A percentile compares a stretch with the other conserved stretches of the same genome.
These are phyloP conservation scores for Ophiodon elongatus DNA, from an alignment of 2,113 vertebrate species.

Conservation along the genomic window DNA sequence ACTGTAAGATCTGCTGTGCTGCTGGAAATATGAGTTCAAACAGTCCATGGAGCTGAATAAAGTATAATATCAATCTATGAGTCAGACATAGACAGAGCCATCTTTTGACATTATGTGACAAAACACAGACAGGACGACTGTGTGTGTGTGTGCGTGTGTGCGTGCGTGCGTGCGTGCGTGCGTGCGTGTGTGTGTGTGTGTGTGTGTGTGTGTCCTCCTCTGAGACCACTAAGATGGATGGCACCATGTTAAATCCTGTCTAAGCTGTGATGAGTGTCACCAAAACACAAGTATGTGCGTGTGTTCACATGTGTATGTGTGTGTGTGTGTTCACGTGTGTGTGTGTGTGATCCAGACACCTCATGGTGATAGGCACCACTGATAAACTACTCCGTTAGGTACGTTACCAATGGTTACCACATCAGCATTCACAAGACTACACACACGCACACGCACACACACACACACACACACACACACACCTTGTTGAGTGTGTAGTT, in stretches of 20 bases:
- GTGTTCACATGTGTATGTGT: neutral
- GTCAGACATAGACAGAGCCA: slow-evolving; percentile 21
- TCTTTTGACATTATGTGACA: neutral
- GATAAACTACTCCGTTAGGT: slow-evolving; percentile 62
- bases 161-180: slow-evolving; percentile 35
- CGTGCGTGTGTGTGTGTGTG: slow-evolving; percentile 1
- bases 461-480: slow-evolving; percentile 13
- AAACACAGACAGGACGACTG: slow-evolving; percentile 29
- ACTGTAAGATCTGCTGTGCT: too few species aligned
- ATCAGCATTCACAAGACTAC: slow-evolving; percentile 42
- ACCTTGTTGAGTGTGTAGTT: slow-evolving; percentile 7
- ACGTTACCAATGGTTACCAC: slow-evolving; percentile 61
- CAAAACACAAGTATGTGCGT: slow-evolving; percentile 42
- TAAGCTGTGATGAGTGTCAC: slow-evolving; percentile 72
- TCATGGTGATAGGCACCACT: slow-evolving; percentile 47
- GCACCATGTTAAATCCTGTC: slow-evolving; percentile 69
- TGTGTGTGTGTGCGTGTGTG: slow-evolving; percentile 17
- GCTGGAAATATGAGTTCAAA: neutral
- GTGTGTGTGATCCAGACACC: slow-evolving; percentile 34
- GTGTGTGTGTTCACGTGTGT: slow-evolving; percentile 15
- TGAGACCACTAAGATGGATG: slow-evolving; percentile 52
- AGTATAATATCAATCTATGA: slow-evolving; percentile 10
- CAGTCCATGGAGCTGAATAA: neutral
- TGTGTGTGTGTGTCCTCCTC: slow-evolving; percentile 26
- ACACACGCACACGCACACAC: slow-evolving; percentile 5